These are phyloP conservation scores for Leucania comma DNA, from an alignment of 2,888 invertebrate genomes.

Conservation along the genomic window DNA sequence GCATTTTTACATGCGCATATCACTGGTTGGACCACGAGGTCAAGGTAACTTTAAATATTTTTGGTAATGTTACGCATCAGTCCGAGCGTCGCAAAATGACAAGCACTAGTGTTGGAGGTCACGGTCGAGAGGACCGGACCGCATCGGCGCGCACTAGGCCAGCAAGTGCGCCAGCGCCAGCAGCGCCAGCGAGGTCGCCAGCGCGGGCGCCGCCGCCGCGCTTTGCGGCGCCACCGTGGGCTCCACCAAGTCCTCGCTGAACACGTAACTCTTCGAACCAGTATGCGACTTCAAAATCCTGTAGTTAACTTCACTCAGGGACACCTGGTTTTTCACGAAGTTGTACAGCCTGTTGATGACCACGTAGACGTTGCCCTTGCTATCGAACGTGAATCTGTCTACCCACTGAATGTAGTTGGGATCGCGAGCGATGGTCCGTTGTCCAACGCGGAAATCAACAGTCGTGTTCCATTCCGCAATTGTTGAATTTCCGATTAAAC, in stretches of 20 bases:
- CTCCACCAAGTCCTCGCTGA: slow-evolving; percentile 80
- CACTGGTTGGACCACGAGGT: slow-evolving; percentile 85
- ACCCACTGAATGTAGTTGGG: slow-evolving; percentile 93
- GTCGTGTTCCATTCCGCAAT: slow-evolving; percentile 93
- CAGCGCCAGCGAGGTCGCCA: slow-evolving; percentile 77
- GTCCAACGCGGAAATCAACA: slow-evolving; percentile 90
- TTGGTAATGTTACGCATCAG: slow-evolving; percentile 88
- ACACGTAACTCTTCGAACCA: slow-evolving; percentile 92
- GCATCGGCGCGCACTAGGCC: slow-evolving; percentile 76
- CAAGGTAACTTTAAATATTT: slow-evolving; percentile 89
- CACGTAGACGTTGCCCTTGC: slow-evolving; percentile 92
- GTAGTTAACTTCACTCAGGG: slow-evolving; percentile 92
- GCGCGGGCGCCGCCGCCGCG: slow-evolving; percentile 76
- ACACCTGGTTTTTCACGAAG: slow-evolving; percentile 91
- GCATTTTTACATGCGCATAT: slow-evolving; percentile 86
- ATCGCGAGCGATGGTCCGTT: slow-evolving; percentile 92
- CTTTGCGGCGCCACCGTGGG: slow-evolving; percentile 65
- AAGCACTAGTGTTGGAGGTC: slow-evolving; percentile 75
- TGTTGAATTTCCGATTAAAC: slow-evolving; percentile 92
- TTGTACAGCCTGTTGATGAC: slow-evolving; percentile 93
- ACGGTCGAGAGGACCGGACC: slow-evolving; percentile 68
- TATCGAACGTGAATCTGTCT: slow-evolving; percentile 93
- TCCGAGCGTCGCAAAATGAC: slow-evolving; percentile 76
- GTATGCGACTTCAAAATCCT: slow-evolving; percentile 92
- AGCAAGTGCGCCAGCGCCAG: slow-evolving; percentile 82